These are phyloP conservation scores for Oeneis ivallda DNA, from an alignment of 2,888 invertebrate species.

Conservation along the genomic window DNA sequence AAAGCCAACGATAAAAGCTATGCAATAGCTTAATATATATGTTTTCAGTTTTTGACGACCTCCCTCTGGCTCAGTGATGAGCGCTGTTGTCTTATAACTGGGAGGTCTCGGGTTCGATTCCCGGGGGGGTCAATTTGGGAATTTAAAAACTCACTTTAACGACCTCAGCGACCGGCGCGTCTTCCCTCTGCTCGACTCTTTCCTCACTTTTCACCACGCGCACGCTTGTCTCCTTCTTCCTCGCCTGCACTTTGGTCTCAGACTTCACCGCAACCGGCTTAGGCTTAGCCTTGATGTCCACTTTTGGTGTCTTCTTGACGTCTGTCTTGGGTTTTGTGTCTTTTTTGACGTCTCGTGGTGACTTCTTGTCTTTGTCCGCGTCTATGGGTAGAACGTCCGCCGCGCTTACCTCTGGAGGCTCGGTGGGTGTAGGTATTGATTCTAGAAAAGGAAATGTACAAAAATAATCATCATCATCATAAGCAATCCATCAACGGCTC, in stretches of 20 bases:
- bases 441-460: slow-evolving; percentile 46
- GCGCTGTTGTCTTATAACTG: too few species aligned
- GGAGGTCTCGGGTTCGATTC: too few species aligned
- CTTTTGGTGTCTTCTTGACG: slow-evolving; percentile 44
- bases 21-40: too few species aligned
- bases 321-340: slow-evolving; percentile 44
- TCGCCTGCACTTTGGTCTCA: slow-evolving; percentile 48
- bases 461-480: too few species aligned
- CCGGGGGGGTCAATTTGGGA: too few species aligned
- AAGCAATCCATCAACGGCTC: too few species aligned
- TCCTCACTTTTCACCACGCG: slow-evolving; percentile 52
- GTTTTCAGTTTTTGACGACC: too few species aligned
- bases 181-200: slow-evolving; percentile 47
- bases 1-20: too few species aligned
- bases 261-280: slow-evolving; percentile 45
- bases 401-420: slow-evolving; percentile 67
- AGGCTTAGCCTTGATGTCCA: slow-evolving; percentile 47
- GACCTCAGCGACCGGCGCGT: slow-evolving; percentile 35
- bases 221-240: slow-evolving; percentile 50
- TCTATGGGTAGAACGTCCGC: slow-evolving; percentile 54
- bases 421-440: slow-evolving; percentile 50
- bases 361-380: slow-evolving; percentile 49
- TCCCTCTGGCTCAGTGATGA: too few species aligned
- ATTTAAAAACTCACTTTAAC: neutral
- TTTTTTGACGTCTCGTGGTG: slow-evolving; percentile 44